Conservation (phyloP, 2,888 invertebrate genomes). For the Campaea margaritaria region DNA sequence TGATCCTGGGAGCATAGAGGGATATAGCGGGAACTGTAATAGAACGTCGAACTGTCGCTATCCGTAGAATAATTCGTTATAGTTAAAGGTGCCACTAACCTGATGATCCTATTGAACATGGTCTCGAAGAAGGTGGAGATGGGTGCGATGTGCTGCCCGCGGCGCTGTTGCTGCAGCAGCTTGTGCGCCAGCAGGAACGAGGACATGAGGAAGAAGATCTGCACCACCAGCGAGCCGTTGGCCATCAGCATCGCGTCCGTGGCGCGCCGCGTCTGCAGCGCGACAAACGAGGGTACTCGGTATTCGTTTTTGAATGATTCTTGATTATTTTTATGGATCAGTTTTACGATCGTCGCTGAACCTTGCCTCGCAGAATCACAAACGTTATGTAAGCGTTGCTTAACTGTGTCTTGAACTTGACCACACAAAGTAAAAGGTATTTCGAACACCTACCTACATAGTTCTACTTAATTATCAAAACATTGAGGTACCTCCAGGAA, state of each 20-base stretch:
- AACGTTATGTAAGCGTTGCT: no score
- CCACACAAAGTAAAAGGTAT: no score
- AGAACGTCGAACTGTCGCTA: no score
- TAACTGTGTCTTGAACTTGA: no score
- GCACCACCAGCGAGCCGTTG: conserved; percentile 79
- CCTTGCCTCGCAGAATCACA: no score
- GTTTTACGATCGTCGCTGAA: no score
- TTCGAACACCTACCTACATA: no score
- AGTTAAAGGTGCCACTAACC: conserved; percentile 49
- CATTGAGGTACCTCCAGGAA: not conserved
- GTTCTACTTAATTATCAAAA: no score
- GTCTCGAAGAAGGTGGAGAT: conserved; percentile 68
- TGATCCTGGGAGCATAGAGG: conserved; percentile 54
- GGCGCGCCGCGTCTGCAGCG: conserved; percentile 60
- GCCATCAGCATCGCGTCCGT: conserved; percentile 70
- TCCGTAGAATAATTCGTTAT: no score
- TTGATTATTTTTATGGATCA: no score
- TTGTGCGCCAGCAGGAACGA: conserved; percentile 78
- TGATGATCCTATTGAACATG: conserved; percentile 73
- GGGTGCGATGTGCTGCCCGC: conserved; percentile 45
- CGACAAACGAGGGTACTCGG: not conserved
- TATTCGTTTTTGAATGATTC: no score
- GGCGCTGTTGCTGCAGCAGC: conserved; percentile 61
- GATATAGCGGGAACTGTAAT: no score
- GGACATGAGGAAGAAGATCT: conserved; percentile 79